phyloP scores from a whole-genome alignment of 2,113 vertebrate genomes.

The Sinosuthora webbiana region DNA sequence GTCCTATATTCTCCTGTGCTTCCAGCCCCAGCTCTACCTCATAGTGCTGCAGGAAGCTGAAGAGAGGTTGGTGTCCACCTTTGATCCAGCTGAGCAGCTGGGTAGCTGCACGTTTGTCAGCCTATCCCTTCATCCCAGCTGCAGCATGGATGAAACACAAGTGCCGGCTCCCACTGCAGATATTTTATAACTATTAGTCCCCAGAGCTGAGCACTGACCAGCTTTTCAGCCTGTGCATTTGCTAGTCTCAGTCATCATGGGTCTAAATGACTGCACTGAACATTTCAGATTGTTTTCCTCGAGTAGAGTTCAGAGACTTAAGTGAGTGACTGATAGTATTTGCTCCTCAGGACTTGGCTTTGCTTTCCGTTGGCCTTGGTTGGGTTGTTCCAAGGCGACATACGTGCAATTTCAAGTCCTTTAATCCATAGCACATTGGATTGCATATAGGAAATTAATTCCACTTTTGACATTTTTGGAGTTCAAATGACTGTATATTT shows the following conservation, averaged over 20 bases:
- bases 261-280: background rate
- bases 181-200: background rate
- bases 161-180: accelerated
- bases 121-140: background rate
- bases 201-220: background rate
- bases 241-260: background rate
- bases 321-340: background rate
- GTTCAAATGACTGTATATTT: background rate
- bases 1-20: background rate
- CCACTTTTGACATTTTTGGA: background rate
- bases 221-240: background rate
- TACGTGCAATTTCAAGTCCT: background rate
- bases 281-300: background rate
- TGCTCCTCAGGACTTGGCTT: background rate
- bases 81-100: background rate
- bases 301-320: background rate
- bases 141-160: background rate
- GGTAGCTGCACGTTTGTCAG: background rate
- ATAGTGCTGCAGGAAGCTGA: background rate
- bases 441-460: background rate
- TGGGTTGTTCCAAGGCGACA: background rate
- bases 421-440: background rate
- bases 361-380: background rate
- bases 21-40: background rate
- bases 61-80: background rate